phyloP scores from a whole-genome alignment of 2,113 vertebrate genomes.

The Phyllopteryx taeniolatus region DNA sequence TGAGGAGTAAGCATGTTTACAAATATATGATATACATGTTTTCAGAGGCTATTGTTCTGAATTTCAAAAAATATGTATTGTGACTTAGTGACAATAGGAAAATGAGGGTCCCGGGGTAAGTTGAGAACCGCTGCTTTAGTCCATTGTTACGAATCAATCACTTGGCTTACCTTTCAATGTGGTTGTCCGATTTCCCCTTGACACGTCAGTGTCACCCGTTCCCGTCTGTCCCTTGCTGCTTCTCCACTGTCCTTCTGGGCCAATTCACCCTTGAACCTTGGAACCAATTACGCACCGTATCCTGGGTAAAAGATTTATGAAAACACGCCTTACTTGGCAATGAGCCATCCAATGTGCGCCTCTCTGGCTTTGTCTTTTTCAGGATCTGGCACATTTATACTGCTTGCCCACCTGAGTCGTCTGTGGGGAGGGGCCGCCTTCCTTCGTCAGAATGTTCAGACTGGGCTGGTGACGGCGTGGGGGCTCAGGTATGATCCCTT shows the following conservation, averaged over 20 bases:
- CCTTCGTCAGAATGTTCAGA: conserved; percentile 75
- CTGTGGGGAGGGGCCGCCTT: conserved; percentile 70
- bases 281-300: conserved; percentile 61
- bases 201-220: conserved; percentile 26
- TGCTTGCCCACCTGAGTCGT: conserved; percentile 76
- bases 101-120: too few species aligned
- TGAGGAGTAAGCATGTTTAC: neutral
- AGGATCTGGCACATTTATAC: conserved; percentile 78
- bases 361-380: conserved; percentile 11
- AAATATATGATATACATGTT: neutral
- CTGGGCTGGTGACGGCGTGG: conserved; percentile 75
- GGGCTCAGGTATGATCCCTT: conserved; percentile 65
- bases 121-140: neutral
- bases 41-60: neutral
- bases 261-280: conserved; percentile 75
- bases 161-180: conserved; percentile 48
- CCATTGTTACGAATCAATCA: neutral
- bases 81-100: too few species aligned
- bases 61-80: neutral
- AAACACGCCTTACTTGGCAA: conserved; percentile 61
- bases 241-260: conserved; percentile 36
- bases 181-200: conserved; percentile 23
- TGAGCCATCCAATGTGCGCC: conserved; percentile 6
- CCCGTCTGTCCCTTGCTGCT: conserved; percentile 4
- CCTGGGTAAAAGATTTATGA: conserved; percentile 73